Evolutionary conservation across 2,888 invertebrate genomes (phyloP).

Genomic region (Oxycera nigricornis): DNA sequence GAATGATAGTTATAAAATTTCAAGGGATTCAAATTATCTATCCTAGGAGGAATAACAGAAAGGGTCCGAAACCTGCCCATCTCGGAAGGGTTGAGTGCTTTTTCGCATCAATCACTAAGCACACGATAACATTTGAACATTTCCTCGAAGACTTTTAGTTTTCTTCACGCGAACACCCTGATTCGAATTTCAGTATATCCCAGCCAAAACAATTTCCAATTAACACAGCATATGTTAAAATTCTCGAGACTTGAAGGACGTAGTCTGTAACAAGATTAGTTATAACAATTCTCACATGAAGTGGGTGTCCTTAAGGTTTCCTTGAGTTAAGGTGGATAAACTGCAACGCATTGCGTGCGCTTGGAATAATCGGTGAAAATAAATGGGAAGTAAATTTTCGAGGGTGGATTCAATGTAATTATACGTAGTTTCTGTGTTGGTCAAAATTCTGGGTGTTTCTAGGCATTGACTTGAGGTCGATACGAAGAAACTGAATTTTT

Average conservation of each 20-base stretch:
- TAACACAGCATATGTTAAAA: slow-evolving; percentile 17
- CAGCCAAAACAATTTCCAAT: slow-evolving; percentile 32
- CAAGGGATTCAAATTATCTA: no score
- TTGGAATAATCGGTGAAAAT: slow-evolving; percentile 43
- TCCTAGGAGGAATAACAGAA: no score
- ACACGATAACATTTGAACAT: no score
- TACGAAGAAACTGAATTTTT: not conserved
- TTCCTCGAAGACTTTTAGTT: no score
- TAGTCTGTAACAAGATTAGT: slow-evolving; percentile 23
- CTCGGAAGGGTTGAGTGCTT: no score
- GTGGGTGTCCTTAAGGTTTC: not conserved
- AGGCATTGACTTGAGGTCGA: not conserved
- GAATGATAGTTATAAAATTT: no score
- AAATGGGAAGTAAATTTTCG: slow-evolving; percentile 46
- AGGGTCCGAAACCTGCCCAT: no score
- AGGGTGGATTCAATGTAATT: slow-evolving; percentile 46
- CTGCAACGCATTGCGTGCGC: slow-evolving; percentile 39
- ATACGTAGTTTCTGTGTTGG: slow-evolving; percentile 28
- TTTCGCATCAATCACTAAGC: no score
- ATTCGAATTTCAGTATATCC: no score
- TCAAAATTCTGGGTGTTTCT: not conserved
- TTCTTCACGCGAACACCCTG: no score
- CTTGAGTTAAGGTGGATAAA: slow-evolving; percentile 13
- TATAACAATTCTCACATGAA: not conserved
- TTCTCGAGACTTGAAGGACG: slow-evolving; percentile 33